These are phyloP conservation scores for Dendrolimus houi DNA, from an alignment of 2,888 invertebrate genomes.

Conservation along the genomic window DNA sequence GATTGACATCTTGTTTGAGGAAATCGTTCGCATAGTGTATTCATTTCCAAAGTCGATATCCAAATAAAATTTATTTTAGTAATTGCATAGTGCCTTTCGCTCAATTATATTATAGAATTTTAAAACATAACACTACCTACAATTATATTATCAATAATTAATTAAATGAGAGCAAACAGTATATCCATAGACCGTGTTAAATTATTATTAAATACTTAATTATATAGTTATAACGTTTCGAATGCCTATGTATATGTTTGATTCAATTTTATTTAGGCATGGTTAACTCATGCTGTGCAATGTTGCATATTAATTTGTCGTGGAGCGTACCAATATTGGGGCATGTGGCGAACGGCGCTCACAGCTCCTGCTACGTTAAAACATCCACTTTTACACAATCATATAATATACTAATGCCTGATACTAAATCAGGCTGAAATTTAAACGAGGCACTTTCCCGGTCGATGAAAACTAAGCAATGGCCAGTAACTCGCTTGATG, in stretches of 20 bases:
- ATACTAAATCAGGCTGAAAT: too few species aligned
- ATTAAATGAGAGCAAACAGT: neutral
- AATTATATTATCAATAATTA: neutral
- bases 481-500: too few species aligned
- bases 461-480: too few species aligned
- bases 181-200: neutral
- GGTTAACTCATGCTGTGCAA: neutral
- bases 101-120: constrained; percentile 52
- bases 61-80: constrained; percentile 53
- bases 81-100: constrained; percentile 71
- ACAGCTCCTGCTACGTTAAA: constrained; percentile 16
- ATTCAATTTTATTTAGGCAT: neutral
- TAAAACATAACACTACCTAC: constrained; percentile 16
- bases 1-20: constrained; percentile 5
- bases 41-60: constrained; percentile 44
- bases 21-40: constrained; percentile 10
- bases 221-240: neutral
- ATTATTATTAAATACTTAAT: neutral
- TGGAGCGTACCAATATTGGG: neutral
- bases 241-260: too few species aligned
- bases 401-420: too few species aligned
- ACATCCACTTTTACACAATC: constrained; percentile 1
- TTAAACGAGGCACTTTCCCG: too few species aligned
- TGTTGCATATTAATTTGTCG: neutral
- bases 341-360: constrained; percentile 9